phyloP scores from a whole-genome alignment of 2,113 vertebrate genomes.

The Xerus inauris region DNA sequence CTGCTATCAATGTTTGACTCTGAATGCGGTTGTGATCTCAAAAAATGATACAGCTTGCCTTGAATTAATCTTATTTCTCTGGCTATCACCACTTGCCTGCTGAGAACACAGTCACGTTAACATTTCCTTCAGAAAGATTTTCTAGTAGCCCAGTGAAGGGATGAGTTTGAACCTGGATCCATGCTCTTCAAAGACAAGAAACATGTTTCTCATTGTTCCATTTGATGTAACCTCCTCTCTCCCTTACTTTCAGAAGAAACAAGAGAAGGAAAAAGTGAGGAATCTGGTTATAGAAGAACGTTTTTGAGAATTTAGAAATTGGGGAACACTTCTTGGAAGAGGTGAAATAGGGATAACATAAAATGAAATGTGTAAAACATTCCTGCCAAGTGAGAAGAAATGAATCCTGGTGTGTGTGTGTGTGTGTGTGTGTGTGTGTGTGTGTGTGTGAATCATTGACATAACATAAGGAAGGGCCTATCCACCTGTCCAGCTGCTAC shows the following conservation, averaged over 20 bases:
- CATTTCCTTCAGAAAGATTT: not conserved
- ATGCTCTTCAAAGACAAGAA: not conserved
- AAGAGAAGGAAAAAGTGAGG: not conserved
- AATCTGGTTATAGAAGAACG: not conserved
- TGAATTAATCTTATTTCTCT: not conserved
- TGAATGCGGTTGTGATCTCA: not conserved
- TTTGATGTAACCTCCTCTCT: not conserved
- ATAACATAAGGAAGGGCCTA: not conserved
- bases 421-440: not conserved
- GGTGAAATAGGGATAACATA: not conserved
- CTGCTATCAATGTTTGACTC: not conserved
- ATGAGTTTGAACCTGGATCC: not conserved
- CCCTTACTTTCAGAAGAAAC: not conserved
- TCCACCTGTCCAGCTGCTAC: not conserved
- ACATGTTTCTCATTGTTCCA: not conserved
- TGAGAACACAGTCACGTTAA: not conserved
- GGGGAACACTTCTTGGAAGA: not conserved
- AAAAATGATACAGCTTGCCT: not conserved
- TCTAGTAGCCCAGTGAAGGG: not conserved
- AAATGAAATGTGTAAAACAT: not conserved
- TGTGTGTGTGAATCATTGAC: not conserved
- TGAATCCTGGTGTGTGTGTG: not conserved
- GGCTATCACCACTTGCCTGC: not conserved
- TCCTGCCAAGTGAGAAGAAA: not conserved
- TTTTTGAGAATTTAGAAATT: constrained; percentile 12